Conservation (phyloP, 2,113 vertebrate genomes). For the Donacobius atricapilla region DNA sequence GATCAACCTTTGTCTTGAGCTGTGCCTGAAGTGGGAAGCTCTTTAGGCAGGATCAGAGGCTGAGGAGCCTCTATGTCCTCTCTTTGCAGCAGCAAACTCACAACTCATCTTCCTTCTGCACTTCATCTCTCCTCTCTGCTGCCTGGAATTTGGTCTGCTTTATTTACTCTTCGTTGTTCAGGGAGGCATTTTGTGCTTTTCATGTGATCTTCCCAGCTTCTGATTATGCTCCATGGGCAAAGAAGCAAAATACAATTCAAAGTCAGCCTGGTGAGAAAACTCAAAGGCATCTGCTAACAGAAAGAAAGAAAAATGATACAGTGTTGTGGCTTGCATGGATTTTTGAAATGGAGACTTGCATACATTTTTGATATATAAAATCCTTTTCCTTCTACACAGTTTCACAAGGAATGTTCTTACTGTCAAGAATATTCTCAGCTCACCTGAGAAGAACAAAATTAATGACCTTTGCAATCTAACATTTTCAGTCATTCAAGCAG, state of each 20-base stretch:
- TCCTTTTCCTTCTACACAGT: background rate
- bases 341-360: slow-evolving; percentile 13
- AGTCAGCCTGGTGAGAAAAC: slow-evolving; percentile 21
- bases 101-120: background rate
- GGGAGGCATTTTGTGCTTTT: slow-evolving; percentile 2
- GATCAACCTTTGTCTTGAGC: background rate
- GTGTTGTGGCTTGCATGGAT: background rate
- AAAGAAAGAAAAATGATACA: background rate
- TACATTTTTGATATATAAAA: background rate
- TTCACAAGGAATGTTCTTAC: background rate
- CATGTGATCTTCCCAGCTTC: background rate
- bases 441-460: background rate
- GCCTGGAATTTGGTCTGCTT: background rate
- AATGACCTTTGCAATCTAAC: background rate
- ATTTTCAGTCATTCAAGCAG: background rate
- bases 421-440: background rate
- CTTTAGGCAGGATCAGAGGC: background rate
- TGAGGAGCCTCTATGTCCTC: background rate
- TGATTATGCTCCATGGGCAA: background rate
- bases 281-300: slow-evolving; percentile 9
- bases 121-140: background rate
- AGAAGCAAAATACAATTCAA: slow-evolving; percentile 29
- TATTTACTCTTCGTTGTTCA: background rate
- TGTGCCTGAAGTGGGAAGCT: accelerated
- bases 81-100: background rate